Evolutionary conservation across 2,113 vertebrate genomes (phyloP), one percentile per base, ranked within the genome.

Genomic region (Gymnogyps californianus): DNA sequence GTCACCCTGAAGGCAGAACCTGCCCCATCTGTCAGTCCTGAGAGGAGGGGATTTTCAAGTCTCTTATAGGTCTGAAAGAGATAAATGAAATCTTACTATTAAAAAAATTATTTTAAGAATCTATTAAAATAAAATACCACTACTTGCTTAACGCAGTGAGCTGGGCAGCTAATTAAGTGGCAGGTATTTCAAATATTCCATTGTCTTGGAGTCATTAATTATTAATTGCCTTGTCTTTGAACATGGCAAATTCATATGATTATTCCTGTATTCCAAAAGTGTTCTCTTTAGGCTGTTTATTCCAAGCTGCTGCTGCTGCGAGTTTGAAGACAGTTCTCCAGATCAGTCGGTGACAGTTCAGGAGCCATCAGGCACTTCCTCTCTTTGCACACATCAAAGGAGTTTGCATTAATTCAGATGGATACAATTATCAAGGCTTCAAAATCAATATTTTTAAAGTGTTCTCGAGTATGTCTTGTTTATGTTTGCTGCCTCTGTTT

Each of bases 271-370:
- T 92, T 86, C 55, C 2, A 1, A 77, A 96, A 93, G 47, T 46
- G 75, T 67, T 96, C 89, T 97, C 67, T 91, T 94, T 94, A 96
- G 93, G 84, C 93, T 91, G 66, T 94, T 93, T 91, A 89, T 93
- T 67, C 81, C 76, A 74, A 54, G 81, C 62, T 90, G 78, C 94
- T 93, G n/a, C 87, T 82, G 75, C 83, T 67, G 36, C 6, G 9
- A 71, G 54, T 91, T 67, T 93, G 81, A 85, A 96, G 58, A 36
- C n/a, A 51, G 32, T 58, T 94, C 70, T 70, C 62, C 29, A 72
- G 52, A 93, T 72, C 57, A 59, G 51, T 38, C 0, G 0, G 55
- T 93, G 93, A 71, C 90, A 83, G 87, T 80, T 66, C 6, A 29
- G 84, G 67, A 91, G 62, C 42, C 74, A 70, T 62, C 42, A 90